Percentiles rank a stretch among this genome's conserved stretches.
Conservation (phyloP, 64 coral and sea anemone species). For the Dendronephthya gigantea region DNA sequence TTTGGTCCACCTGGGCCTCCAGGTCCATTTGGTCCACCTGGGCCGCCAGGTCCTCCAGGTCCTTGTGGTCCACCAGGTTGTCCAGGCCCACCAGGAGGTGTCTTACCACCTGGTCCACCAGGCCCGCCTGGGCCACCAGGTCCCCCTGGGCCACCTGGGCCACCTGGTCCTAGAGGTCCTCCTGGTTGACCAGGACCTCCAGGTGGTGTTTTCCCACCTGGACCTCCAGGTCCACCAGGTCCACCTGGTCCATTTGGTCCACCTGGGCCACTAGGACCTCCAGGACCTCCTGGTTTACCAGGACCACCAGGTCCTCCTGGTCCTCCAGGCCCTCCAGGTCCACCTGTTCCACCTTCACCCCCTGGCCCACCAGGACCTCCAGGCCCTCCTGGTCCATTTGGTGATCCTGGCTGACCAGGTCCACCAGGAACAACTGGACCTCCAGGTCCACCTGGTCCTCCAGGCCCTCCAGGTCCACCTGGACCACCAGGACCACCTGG, state of each 20-base stretch:
- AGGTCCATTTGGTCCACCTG: conserved; percentile 28
- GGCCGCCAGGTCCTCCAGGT: conserved; percentile 31
- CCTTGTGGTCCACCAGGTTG: conserved; percentile 37
- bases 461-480: neutral
- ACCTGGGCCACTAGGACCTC: conserved; percentile 24
- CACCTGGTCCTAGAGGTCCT: neutral
- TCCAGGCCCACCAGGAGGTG: conserved; percentile 12
- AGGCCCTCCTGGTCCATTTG: conserved; percentile 22
- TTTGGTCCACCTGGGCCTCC: conserved; percentile 19
- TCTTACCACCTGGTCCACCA: conserved; percentile 15
- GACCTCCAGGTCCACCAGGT: conserved; percentile 12
- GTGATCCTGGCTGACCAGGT: conserved; percentile 24
- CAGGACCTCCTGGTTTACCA: conserved; percentile 41
- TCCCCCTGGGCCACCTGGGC: neutral
- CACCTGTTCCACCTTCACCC: conserved; percentile 33
- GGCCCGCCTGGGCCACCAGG: neutral
- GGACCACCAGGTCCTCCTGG: conserved; percentile 21
- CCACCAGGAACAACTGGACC: too few species aligned
- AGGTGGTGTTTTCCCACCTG: neutral
- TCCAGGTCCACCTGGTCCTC: conserved; percentile 32
- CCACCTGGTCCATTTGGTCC: neutral
- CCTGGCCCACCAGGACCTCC: conserved; percentile 41
- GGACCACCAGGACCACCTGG: conserved; percentile 19
- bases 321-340: conserved; percentile 36
- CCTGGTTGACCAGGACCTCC: neutral